A percentile compares a stretch with the other conserved stretches of the same genome.
These are phyloP conservation scores for Euura lappo DNA, from an alignment of 1,140 invertebrate species.

Conservation along the genomic window DNA sequence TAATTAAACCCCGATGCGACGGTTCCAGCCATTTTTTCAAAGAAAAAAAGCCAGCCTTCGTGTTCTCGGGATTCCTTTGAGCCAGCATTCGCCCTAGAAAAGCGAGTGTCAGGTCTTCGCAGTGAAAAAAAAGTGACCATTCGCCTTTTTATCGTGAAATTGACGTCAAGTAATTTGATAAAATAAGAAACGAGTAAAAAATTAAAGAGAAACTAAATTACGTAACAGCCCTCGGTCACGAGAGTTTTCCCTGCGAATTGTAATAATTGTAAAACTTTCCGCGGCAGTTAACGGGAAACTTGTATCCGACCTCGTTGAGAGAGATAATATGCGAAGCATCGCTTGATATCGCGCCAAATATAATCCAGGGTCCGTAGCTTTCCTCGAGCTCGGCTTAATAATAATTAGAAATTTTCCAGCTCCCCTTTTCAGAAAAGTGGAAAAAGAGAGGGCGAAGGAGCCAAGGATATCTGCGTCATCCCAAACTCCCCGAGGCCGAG, in stretches of 20 bases:
- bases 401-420: background rate
- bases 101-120: background rate
- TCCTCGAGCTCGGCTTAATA: background rate
- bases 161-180: too few relatives aligned
- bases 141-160: too few relatives aligned
- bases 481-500: too few relatives aligned
- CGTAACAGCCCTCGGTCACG: background rate
- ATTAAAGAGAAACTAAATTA: background rate
- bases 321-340: slow-evolving; percentile 5
- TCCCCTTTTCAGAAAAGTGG: too few relatives aligned
- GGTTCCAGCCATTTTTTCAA: too few relatives aligned
- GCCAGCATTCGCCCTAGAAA: too few relatives aligned
- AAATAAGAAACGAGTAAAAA: background rate
- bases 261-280: background rate
- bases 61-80: too few relatives aligned
- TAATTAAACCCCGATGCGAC: too few relatives aligned
- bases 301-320: background rate
- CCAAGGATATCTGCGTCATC: too few relatives aligned
- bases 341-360: slow-evolving; percentile 5
- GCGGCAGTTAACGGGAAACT: background rate
- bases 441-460: too few relatives aligned
- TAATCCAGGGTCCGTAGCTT: background rate
- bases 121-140: background rate
- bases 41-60: too few relatives aligned
- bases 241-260: background rate